phyloP scores from a whole-genome alignment of 2,888 invertebrate genomes.

The Cremastinae sp. region DNA sequence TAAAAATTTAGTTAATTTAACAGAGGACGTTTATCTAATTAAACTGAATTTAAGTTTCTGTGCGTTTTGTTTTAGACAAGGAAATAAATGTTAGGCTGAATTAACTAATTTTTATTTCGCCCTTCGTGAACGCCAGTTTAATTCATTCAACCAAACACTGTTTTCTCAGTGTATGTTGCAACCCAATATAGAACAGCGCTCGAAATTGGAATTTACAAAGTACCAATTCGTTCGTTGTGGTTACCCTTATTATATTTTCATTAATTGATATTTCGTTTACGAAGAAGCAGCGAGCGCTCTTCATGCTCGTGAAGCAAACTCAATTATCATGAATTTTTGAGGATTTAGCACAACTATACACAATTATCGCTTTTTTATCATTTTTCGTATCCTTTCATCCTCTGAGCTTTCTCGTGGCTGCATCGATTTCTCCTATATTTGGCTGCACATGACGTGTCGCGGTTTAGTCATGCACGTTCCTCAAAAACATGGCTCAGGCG shows the following conservation, averaged over 20 bases:
- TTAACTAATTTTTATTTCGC: too few species aligned
- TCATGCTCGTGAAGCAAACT: slow-evolving; percentile 27
- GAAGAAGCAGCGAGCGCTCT: slow-evolving; percentile 12
- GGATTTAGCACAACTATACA: background rate
- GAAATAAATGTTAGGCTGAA: too few species aligned
- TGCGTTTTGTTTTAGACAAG: too few species aligned
- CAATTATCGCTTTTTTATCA: background rate
- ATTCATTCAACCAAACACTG: too few species aligned
- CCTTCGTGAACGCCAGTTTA: too few species aligned
- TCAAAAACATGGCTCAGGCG: slow-evolving; percentile 21
- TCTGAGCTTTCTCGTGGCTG: background rate
- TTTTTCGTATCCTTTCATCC: background rate
- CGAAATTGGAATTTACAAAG: slow-evolving; percentile 4
- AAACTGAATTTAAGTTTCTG: too few species aligned
- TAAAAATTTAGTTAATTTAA: too few species aligned
- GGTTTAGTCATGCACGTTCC: slow-evolving; percentile 10
- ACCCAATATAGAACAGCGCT: background rate
- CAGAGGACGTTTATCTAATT: too few species aligned
- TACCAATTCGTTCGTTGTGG: background rate
- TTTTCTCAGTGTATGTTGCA: background rate
- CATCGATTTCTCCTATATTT: slow-evolving; percentile 31
- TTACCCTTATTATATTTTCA: slow-evolving; percentile 19
- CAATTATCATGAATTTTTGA: slow-evolving; percentile 21
- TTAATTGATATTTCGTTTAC: slow-evolving; percentile 23
- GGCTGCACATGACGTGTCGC: slow-evolving; percentile 29